phyloP scores from a whole-genome alignment of 92 coral and sea anemone genomes.

The Porites divaricata region DNA sequence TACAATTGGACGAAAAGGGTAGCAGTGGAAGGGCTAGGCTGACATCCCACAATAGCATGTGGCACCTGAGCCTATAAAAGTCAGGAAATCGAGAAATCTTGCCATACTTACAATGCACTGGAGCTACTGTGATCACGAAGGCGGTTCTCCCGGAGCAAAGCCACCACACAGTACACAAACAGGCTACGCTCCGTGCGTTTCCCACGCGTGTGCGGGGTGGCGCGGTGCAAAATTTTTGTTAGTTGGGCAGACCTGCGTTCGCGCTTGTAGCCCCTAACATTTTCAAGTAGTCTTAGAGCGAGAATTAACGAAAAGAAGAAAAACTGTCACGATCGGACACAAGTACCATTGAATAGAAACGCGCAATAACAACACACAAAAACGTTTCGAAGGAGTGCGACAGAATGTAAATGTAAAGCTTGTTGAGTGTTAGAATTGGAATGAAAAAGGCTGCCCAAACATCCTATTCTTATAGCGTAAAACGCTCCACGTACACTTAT shows the following conservation, averaged over 20 bases:
- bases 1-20: constrained; percentile 15
- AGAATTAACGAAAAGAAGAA: not conserved
- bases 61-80: constrained; percentile 50
- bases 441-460: not conserved
- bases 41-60: constrained; percentile 25
- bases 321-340: not conserved
- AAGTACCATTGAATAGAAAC: not conserved
- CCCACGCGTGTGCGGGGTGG: constrained; percentile 54
- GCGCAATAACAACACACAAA: not conserved
- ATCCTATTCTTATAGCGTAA: not conserved
- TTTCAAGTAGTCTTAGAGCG: not conserved
- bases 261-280: constrained; percentile 73
- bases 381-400: not conserved
- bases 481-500: not conserved
- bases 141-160: constrained; percentile 83
- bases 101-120: constrained; percentile 93
- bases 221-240: constrained; percentile 90
- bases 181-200: constrained; percentile 68
- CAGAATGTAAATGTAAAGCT: not conserved
- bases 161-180: constrained; percentile 59
- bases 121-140: constrained; percentile 92
- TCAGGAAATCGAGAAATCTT: not conserved
- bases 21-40: not conserved
- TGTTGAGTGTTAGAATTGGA: not conserved
- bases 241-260: constrained; percentile 91